phyloP scores from a whole-genome alignment of 2,113 vertebrate genomes.

The Harpagus bidentatus region DNA sequence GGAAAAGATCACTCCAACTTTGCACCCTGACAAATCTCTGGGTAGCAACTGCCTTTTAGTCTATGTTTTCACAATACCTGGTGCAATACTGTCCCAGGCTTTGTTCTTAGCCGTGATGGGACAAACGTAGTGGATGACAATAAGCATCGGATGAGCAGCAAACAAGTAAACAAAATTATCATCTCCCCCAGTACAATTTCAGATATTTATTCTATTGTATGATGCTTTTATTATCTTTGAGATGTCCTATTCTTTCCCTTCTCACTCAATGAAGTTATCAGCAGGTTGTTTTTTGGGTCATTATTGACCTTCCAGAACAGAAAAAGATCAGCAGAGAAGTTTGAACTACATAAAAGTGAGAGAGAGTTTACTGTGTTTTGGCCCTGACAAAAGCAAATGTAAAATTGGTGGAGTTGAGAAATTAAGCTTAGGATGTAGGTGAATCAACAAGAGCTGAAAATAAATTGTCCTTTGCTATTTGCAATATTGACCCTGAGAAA shows the following conservation, averaged over 20 bases:
- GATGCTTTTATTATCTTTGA: not conserved
- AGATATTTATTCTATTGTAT: not conserved
- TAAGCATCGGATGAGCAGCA: not conserved
- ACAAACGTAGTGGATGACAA: not conserved
- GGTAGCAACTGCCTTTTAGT: not conserved
- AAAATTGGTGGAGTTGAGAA: not conserved
- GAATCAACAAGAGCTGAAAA: not conserved
- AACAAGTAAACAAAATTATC: not conserved
- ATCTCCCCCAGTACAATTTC: not conserved
- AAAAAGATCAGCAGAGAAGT: not conserved
- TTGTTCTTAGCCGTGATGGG: not conserved
- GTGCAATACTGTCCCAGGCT: not conserved
- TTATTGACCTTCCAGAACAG: not conserved
- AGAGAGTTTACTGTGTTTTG: not conserved
- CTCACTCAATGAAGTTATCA: not conserved
- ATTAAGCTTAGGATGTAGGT: not conserved
- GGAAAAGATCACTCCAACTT: not conserved
- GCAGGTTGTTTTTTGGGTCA: not conserved
- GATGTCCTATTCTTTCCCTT: not conserved
- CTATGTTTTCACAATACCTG: not conserved
- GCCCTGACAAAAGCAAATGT: not conserved
- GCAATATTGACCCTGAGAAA: conserved; percentile 27
- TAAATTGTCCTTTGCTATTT: not conserved
- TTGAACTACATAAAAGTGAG: not conserved
- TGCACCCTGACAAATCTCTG: not conserved